Conservation (phyloP, 2,797 vertebrate species). For the Poecilia picta region DNA sequence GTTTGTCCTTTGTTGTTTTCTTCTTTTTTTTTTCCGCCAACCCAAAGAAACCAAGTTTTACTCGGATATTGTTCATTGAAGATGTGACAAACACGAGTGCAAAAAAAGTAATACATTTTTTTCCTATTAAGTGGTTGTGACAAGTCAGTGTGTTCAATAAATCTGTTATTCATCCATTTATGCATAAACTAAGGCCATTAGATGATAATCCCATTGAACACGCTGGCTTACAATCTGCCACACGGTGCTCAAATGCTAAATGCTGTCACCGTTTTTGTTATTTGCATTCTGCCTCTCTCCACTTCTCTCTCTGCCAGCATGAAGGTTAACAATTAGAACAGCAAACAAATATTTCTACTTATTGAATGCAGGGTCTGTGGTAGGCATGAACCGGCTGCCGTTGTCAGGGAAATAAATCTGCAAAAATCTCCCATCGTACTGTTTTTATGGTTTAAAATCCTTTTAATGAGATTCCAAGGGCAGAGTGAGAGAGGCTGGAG, state of each 20-base stretch:
- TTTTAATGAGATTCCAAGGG: neutral
- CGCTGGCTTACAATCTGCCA: conserved; percentile 52
- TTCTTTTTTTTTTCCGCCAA: neutral
- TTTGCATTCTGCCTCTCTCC: conserved; percentile 31
- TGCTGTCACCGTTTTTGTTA: conserved; percentile 31
- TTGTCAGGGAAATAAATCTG: neutral
- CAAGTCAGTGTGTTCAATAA: conserved; percentile 47
- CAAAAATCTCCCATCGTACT: neutral
- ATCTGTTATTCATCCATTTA: conserved; percentile 51
- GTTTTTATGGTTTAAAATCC: neutral
- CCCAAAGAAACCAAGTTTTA: conserved; percentile 30
- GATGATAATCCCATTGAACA: conserved; percentile 61
- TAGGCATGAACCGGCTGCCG: neutral
- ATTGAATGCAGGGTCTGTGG: neutral
- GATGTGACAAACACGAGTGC: conserved; percentile 65
- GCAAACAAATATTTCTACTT: conserved; percentile 10
- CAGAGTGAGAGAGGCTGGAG: neutral
- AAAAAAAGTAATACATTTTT: conserved; percentile 70
- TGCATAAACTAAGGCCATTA: conserved; percentile 69
- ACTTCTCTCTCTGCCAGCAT: conserved; percentile 39
- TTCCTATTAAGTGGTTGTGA: conserved; percentile 52
- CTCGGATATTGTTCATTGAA: conserved; percentile 49
- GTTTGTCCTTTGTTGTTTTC: conserved; percentile 29
- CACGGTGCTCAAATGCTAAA: conserved; percentile 45
- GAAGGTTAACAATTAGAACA: conserved; percentile 53